Evolutionary conservation across 1,140 invertebrate genomes (phyloP).

Genomic region (Planococcus citri): DNA sequence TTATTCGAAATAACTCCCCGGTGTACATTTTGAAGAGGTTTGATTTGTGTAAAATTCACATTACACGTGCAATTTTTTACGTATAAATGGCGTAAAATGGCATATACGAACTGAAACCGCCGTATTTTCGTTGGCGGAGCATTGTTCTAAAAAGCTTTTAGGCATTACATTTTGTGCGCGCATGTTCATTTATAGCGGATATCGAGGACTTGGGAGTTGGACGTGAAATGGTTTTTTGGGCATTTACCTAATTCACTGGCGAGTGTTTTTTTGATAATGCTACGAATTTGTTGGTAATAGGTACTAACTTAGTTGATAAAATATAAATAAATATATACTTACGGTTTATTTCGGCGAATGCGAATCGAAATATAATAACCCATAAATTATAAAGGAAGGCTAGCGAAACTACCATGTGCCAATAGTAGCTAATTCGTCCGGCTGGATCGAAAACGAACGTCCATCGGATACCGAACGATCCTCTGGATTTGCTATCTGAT

Average conservation of each 20-base stretch:
- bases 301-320: too few species aligned
- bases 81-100: background rate
- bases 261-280: background rate
- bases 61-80: too few species aligned
- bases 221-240: too few species aligned
- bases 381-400: slow-evolving; percentile 98
- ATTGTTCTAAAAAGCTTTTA: background rate
- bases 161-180: background rate
- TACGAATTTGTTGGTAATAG: too few species aligned
- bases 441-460: slow-evolving; percentile 87
- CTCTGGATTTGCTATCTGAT: slow-evolving; percentile 1
- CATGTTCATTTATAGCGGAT: too few species aligned
- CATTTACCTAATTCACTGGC: background rate
- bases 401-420: slow-evolving; percentile 93
- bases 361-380: slow-evolving; percentile 97
- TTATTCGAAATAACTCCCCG: too few species aligned
- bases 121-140: background rate
- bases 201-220: too few species aligned
- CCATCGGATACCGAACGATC: slow-evolving; percentile 46
- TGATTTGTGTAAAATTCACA: too few species aligned
- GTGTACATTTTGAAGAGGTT: too few species aligned
- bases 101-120: background rate
- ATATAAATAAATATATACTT: slow-evolving; percentile 33
- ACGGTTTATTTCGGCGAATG: slow-evolving; percentile 85
- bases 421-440: slow-evolving; percentile 84